Conservation (phyloP, 2,113 vertebrate species). For the Cacatua alba region DNA sequence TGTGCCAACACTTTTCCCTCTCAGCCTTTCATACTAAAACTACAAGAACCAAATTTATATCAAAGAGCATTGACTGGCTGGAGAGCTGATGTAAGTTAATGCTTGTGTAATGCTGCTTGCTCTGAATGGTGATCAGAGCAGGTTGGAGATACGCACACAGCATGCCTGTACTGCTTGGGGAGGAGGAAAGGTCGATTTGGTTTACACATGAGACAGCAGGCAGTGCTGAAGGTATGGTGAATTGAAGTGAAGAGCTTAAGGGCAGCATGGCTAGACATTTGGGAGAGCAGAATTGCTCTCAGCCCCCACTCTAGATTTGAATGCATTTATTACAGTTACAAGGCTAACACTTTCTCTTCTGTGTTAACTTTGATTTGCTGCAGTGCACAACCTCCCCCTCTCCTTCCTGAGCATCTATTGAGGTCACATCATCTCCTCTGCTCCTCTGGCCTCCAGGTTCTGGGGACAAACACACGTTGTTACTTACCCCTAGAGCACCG, state of each 20-base stretch:
- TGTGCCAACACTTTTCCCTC: conserved; percentile 30
- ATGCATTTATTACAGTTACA: neutral
- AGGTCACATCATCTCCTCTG: neutral
- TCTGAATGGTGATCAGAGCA: neutral
- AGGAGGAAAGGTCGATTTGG: neutral
- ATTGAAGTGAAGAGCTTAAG: neutral
- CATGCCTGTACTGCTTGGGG: accelerated
- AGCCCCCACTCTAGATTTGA: neutral
- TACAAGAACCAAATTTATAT: conserved; percentile 6
- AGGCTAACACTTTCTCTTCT: neutral
- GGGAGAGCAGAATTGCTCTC: neutral
- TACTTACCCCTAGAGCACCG: accelerated
- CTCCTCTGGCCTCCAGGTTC: neutral
- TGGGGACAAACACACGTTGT: accelerated
- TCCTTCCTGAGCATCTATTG: neutral
- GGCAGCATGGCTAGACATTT: neutral
- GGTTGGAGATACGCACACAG: neutral
- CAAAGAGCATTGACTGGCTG: neutral
- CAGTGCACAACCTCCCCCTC: neutral
- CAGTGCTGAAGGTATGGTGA: neutral
- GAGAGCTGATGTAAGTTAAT: accelerated
- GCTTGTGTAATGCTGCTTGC: neutral
- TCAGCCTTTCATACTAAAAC: neutral
- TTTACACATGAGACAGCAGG: neutral
- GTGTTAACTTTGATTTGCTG: neutral